Evolutionary conservation across 2,113 vertebrate species (phyloP).

Genomic region (Procavia capensis): DNA sequence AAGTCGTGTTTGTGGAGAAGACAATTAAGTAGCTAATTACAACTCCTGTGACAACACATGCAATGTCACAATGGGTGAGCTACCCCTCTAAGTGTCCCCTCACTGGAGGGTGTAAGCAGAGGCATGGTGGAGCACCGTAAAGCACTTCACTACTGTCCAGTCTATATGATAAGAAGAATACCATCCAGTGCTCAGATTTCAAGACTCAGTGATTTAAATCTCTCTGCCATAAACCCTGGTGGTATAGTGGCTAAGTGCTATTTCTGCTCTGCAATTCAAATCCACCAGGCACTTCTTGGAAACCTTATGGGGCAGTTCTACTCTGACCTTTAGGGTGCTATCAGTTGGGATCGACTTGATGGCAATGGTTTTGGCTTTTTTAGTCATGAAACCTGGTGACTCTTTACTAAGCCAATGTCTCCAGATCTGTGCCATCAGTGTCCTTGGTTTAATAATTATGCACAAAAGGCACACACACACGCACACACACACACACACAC

Average conservation of each 20-base stretch:
- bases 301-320: no score
- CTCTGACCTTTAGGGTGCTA: no score
- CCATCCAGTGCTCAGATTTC: background rate
- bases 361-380: no score
- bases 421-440: background rate
- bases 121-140: background rate
- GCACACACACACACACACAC: no score
- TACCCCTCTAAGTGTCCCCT: background rate
- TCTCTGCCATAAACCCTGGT: background rate
- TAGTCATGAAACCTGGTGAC: background rate
- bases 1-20: background rate
- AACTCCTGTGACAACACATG: conserved; percentile 26
- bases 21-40: conserved; percentile 22
- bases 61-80: background rate
- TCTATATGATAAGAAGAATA: background rate
- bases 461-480: no score
- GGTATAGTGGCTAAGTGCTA: no score
- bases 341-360: no score
- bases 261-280: no score
- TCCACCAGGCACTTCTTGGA: no score
- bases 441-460: background rate
- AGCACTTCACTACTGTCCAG: background rate
- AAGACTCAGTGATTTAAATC: conserved; percentile 9
- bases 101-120: background rate
- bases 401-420: background rate